Conservation (phyloP, 2,797 vertebrate genomes). For the Myripristis jacobus region DNA sequence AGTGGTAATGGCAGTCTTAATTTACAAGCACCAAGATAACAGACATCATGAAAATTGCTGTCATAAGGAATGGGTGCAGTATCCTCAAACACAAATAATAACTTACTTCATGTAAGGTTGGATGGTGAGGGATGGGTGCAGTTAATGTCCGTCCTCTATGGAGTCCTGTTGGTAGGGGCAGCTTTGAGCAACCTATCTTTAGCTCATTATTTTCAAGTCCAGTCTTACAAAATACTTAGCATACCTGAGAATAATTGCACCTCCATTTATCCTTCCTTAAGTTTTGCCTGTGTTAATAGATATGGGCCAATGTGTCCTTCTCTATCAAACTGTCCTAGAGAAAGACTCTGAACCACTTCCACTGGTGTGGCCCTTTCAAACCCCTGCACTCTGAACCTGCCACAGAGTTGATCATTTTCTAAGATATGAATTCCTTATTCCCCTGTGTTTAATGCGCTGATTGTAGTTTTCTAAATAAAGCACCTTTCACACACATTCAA, state of each 20-base stretch:
- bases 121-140: background rate
- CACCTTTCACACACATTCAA: background rate
- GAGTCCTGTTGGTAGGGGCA: no score
- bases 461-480: no score
- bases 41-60: background rate
- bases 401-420: background rate
- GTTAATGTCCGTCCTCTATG: no score
- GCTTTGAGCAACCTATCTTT: no score
- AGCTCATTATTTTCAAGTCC: no score
- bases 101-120: background rate
- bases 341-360: background rate
- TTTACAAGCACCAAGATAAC: no score
- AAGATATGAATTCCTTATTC: background rate
- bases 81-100: background rate
- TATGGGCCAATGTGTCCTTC: no score
- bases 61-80: background rate
- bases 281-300: no score
- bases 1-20: no score
- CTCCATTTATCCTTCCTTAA: no score
- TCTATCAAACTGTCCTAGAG: background rate
- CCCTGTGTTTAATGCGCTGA: background rate
- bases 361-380: background rate
- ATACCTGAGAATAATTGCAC: no score
- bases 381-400: background rate
- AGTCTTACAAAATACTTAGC: no score